Evolutionary conservation across 2,888 invertebrate species (phyloP), one percentile per base, ranked within the genome.

Genomic region (Pasiphila rectangulata): DNA sequence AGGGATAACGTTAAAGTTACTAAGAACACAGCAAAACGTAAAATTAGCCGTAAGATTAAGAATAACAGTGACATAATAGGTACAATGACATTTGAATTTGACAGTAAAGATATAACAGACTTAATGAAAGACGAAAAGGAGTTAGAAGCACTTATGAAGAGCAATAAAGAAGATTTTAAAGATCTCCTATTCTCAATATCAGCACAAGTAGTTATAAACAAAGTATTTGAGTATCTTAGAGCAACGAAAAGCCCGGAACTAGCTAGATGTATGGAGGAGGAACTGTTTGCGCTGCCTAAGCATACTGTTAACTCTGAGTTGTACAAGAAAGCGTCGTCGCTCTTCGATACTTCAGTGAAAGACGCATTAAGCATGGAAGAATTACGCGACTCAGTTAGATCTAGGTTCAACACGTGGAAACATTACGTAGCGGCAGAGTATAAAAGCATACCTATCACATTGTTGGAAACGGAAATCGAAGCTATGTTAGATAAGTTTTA

Each of bases 1-100:
- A 80, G 83, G 19, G 87, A 87, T 60, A 76, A 61, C 34, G 72
- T 86, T 7, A 88, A 87, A 61, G 85, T 88, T 0, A 87, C 86
- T 12, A 88, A 88, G 39, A 83, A 85, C 44, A 86, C 83, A 21
- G 72, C 80, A 16, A 88, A 87, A 51, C 75, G 87, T 43, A 88
- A 88, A 69, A 74, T 73, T 2, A 79, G 69, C 19, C 72, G 79
- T 59, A 80, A 73, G 25, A 44, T 75, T 61, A 85, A 79, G 64
- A 79, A 61, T 57, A 79, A 71, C 16, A 10, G 24, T 21, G 81
- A 80, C 23, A 55, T 73, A 0, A 63, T 81, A 56, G 75, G 76
- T 0, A 77, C 79, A 0, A 73, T 82, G 72, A 79, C 81, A 0
- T 74, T 84, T 4, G 86, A 84, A 61, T 61, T 84, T 9, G 83